phyloP scores from a whole-genome alignment of 2,113 vertebrate species.

The Leucopsar rothschildi region DNA sequence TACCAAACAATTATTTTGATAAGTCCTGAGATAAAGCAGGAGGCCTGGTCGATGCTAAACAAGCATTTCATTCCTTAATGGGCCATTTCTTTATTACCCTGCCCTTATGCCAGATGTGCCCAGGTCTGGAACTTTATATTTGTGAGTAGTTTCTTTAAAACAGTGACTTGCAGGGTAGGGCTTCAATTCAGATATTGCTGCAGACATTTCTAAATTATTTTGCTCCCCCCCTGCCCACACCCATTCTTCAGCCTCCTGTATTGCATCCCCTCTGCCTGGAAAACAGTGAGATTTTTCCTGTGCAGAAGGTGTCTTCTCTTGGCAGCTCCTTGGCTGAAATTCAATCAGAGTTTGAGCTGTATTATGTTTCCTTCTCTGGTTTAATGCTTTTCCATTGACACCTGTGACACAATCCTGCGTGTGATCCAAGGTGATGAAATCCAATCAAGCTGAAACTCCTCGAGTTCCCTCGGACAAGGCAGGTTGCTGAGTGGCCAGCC shows the following conservation, averaged over 20 bases:
- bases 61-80: constrained; percentile 60
- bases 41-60: background rate
- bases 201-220: background rate
- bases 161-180: background rate
- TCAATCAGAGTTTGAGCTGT: background rate
- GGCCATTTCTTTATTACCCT: constrained; percentile 58
- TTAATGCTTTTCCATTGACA: constrained; percentile 37
- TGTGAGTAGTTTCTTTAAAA: background rate
- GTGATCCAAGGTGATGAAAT: constrained; percentile 58
- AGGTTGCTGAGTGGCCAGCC: background rate
- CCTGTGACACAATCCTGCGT: constrained; percentile 28
- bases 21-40: constrained; percentile 41
- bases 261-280: background rate
- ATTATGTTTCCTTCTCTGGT: background rate
- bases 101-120: constrained; percentile 25
- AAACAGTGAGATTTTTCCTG: background rate
- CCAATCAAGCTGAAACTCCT: constrained; percentile 39
- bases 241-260: background rate
- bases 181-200: constrained; percentile 27
- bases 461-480: constrained; percentile 21
- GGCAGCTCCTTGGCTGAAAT: background rate
- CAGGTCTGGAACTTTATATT: constrained; percentile 30
- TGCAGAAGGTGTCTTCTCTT: background rate
- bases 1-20: constrained; percentile 42
- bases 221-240: background rate